Percentiles rank a stretch among this genome's conserved stretches.
Conservation (phyloP, 2,888 invertebrate genomes). For the Liodrosophila aerea region DNA sequence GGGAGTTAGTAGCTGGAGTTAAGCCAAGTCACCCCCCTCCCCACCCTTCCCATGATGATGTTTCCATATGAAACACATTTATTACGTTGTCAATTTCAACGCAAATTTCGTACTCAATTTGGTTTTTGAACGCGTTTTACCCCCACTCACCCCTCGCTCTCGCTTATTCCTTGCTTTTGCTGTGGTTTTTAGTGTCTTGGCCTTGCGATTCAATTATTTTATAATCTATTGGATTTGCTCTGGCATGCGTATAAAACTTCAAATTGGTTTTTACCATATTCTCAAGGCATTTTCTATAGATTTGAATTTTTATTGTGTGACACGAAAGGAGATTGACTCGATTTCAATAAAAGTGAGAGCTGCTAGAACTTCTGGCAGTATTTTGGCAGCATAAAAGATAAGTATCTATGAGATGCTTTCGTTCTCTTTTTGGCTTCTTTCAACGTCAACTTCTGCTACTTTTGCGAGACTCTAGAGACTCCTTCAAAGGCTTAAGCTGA, state of each 20-base stretch:
- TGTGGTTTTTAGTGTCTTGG: constrained; percentile 20
- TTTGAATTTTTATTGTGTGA: neutral
- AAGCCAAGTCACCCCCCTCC: too few species aligned
- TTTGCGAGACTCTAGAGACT: too few species aligned
- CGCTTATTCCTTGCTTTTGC: neutral
- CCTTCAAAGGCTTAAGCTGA: too few species aligned
- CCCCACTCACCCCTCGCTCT: constrained; percentile 1
- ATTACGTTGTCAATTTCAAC: constrained; percentile 22
- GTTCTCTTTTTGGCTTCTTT: too few species aligned
- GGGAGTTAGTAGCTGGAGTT: too few species aligned
- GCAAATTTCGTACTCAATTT: neutral
- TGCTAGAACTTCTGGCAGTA: too few species aligned
- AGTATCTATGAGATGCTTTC: too few species aligned
- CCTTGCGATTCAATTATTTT: constrained; percentile 64
- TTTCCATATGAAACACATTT: neutral
- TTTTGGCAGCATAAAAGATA: too few species aligned
- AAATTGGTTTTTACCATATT: constrained; percentile 34
- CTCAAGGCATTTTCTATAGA: constrained; percentile 18
- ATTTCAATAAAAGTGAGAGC: too few species aligned
- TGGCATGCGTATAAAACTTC: constrained; percentile 25
- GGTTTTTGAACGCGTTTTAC: neutral
- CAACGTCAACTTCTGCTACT: too few species aligned
- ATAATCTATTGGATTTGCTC: constrained; percentile 63
- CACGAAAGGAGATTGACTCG: neutral
- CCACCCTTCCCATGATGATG: neutral